Percentiles rank a stretch among this genome's conserved stretches.
Evolutionary conservation across 2,888 invertebrate genomes (phyloP).

Genomic region (Pristionchus exspectatus): DNA sequence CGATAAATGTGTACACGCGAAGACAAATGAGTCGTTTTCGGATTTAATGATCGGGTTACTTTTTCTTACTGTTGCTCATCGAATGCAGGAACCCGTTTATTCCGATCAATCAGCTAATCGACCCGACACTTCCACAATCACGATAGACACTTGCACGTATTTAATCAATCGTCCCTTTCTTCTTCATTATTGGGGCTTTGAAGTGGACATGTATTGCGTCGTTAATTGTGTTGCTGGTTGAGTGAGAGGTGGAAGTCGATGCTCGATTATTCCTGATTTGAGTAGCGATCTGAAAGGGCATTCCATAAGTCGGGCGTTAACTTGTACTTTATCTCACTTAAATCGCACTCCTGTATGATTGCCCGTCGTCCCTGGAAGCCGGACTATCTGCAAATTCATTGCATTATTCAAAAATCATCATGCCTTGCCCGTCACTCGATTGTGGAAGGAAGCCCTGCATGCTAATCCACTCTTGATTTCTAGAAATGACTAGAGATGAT

Average conservation of each 20-base stretch:
- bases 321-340: neutral
- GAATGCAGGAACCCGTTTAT: slow-evolving; percentile 35
- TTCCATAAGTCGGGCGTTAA: neutral
- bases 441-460: too few species aligned
- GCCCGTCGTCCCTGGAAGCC: neutral
- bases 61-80: slow-evolving; percentile 18
- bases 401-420: neutral
- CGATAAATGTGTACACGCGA: too few species aligned
- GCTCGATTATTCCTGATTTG: slow-evolving; percentile 4
- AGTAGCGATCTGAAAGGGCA: neutral
- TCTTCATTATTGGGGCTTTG: neutral
- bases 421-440: neutral
- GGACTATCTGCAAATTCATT: slow-evolving; percentile 12
- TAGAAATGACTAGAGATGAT: neutral
- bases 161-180: neutral
- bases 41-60: neutral
- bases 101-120: slow-evolving; percentile 45
- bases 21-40: too few species aligned
- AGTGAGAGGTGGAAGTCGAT: neutral
- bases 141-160: slow-evolving; percentile 8
- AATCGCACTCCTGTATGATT: slow-evolving; percentile 12
- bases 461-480: too few species aligned
- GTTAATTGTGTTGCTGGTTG: neutral
- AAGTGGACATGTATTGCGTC: neutral
- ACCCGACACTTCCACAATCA: slow-evolving; percentile 30